Evolutionary conservation across 2,797 vertebrate species (phyloP).

Genomic region (Eupleurogrammus muticus): DNA sequence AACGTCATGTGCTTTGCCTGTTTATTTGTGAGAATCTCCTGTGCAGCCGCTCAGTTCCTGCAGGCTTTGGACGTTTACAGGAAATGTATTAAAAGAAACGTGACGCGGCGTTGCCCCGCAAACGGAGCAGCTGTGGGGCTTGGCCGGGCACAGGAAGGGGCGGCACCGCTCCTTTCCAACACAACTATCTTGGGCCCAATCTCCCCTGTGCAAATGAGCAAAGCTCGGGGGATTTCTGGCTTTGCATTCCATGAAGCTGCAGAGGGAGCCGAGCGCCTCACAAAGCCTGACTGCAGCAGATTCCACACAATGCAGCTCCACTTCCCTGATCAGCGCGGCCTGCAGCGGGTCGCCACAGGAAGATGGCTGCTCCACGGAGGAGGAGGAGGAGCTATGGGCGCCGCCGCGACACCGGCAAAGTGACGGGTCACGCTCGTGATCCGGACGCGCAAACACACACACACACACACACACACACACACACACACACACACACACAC

Average conservation of each 20-base stretch:
- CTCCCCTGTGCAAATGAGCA: constrained; percentile 78
- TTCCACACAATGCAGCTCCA: constrained; percentile 81
- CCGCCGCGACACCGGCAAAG: too few relatives aligned
- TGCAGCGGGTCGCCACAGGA: constrained; percentile 14
- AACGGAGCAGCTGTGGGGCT: constrained; percentile 45
- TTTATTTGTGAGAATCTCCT: too few relatives aligned
- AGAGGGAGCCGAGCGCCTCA: constrained; percentile 77
- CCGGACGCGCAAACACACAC: too few relatives aligned
- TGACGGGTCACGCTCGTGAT: too few relatives aligned
- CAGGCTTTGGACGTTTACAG: background rate
- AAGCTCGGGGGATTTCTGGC: constrained; percentile 86
- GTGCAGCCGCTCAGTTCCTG: too few relatives aligned
- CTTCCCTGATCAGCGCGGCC: constrained; percentile 70
- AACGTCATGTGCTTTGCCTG: background rate
- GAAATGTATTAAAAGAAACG: constrained; percentile 22
- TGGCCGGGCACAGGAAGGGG: constrained; percentile 56
- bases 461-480: too few relatives aligned
- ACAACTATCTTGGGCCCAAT: constrained; percentile 75
- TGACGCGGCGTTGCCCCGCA: constrained; percentile 21
- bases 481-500: too few relatives aligned
- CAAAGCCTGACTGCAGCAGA: constrained; percentile 86
- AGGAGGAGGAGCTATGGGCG: too few relatives aligned
- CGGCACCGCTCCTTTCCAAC: constrained; percentile 63
- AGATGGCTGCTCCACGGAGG: background rate
- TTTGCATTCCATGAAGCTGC: constrained; percentile 85